These are phyloP conservation scores for Oligia strigilis DNA, from an alignment of 2,888 invertebrate species.

Conservation along the genomic window DNA sequence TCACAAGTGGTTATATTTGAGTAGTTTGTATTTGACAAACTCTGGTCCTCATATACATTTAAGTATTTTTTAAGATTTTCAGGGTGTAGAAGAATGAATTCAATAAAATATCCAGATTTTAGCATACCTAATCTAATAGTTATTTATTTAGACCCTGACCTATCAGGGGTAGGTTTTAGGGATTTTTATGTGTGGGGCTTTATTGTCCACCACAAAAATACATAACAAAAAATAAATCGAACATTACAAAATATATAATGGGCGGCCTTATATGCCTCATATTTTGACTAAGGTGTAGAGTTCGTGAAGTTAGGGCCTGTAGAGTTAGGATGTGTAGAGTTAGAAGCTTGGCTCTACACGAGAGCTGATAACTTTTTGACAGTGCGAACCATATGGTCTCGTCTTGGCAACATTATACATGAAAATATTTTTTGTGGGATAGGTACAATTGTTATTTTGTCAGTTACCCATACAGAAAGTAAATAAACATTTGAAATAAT, in stretches of 20 bases:
- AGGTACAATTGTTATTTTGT: neutral
- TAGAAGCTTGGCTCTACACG: too few species aligned
- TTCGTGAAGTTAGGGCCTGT: too few species aligned
- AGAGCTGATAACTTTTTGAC: too few species aligned
- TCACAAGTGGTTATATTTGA: constrained; percentile 14
- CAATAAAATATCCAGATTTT: neutral
- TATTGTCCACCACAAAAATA: neutral
- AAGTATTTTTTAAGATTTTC: neutral
- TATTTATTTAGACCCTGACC: neutral
- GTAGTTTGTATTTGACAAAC: constrained; percentile 22
- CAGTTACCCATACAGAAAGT: constrained; percentile 5
- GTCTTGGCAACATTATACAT: too few species aligned
- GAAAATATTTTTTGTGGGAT: too few species aligned
- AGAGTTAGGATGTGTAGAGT: too few species aligned
- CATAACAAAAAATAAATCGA: neutral
- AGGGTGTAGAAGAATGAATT: neutral
- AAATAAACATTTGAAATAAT: constrained; percentile 39
- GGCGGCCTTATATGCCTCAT: neutral
- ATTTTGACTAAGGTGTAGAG: too few species aligned
- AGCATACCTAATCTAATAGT: neutral
- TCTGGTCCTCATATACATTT: neutral
- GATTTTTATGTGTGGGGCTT: neutral
- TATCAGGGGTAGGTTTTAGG: too few species aligned
- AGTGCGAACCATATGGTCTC: too few species aligned
- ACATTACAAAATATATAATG: neutral